phyloP scores from a whole-genome alignment of 2,797 vertebrate genomes.

The Gephyroberyx darwinii region DNA sequence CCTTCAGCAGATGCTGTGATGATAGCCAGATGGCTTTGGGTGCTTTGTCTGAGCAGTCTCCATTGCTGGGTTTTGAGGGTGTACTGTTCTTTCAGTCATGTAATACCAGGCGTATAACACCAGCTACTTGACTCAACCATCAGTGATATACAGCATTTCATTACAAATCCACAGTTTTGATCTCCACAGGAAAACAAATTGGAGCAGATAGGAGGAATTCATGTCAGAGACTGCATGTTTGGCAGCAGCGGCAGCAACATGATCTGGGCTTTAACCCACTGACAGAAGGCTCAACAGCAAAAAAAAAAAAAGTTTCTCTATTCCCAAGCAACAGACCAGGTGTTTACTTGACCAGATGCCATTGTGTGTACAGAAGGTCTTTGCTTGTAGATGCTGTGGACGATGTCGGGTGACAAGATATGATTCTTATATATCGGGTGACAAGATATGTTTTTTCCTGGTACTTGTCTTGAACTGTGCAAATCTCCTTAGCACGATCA shows the following conservation, averaged over 20 bases:
- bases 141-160: background rate
- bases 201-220: background rate
- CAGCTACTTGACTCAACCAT: background rate
- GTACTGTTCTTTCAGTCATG: background rate
- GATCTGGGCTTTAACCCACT: background rate
- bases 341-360: conserved; percentile 40
- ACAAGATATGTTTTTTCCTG: conserved; percentile 13
- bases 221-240: background rate
- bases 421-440: conserved; percentile 16
- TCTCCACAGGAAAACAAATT: too few species aligned
- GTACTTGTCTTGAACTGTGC: conserved; percentile 25
- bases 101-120: background rate
- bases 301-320: conserved; percentile 10
- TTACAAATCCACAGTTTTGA: background rate
- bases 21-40: conserved; percentile 36
- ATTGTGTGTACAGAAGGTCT: conserved; percentile 8
- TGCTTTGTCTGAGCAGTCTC: background rate
- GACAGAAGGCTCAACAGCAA: conserved; percentile 11
- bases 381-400: conserved; percentile 4
- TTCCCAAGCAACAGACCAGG: conserved; percentile 19
- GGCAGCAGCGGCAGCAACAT: background rate
- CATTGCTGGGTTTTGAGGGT: conserved; percentile 1
- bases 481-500: conserved; percentile 35
- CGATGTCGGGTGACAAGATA: conserved; percentile 23
- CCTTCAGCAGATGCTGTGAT: conserved; percentile 40